These are phyloP conservation scores for Agapostemon virescens DNA, from an alignment of 2,888 invertebrate genomes.

Conservation along the genomic window DNA sequence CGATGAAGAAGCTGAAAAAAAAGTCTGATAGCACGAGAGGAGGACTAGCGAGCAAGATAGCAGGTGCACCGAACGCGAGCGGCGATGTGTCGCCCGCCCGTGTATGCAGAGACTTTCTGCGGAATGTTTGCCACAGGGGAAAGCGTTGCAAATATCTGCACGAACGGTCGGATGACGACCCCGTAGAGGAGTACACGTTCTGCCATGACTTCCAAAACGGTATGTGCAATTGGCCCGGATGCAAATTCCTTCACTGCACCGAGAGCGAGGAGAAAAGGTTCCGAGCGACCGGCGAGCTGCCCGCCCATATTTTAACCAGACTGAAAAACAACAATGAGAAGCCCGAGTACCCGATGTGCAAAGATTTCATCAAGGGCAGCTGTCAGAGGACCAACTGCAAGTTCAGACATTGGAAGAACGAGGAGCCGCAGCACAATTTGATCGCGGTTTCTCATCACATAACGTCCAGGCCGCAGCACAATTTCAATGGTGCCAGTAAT, in stretches of 20 bases:
- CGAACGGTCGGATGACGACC: constrained; percentile 79
- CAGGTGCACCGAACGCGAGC: constrained; percentile 68
- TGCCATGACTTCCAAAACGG: constrained; percentile 89
- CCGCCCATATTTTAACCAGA: constrained; percentile 81
- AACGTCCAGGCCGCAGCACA: constrained; percentile 72
- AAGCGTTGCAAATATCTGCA: constrained; percentile 82
- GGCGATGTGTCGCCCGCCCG: constrained; percentile 71
- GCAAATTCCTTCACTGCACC: constrained; percentile 89
- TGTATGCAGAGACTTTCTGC: constrained; percentile 83
- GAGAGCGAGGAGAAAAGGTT: constrained; percentile 89
- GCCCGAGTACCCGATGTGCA: constrained; percentile 81
- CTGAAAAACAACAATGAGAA: constrained; percentile 76
- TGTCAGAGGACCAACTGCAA: constrained; percentile 79
- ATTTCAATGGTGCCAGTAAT: constrained; percentile 68
- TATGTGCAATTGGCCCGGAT: constrained; percentile 87
- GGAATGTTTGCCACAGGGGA: constrained; percentile 83
- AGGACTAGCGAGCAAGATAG: constrained; percentile 32
- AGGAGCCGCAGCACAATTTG: constrained; percentile 73
- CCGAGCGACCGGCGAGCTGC: constrained; percentile 87
- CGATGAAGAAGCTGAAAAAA: constrained; percentile 71
- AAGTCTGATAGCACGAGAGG: constrained; percentile 53
- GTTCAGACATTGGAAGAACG: constrained; percentile 74
- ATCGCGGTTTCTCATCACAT: constrained; percentile 70
- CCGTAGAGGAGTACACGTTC: constrained; percentile 80
- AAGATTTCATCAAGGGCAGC: constrained; percentile 81